Percentiles rank a stretch among this genome's conserved stretches.
phyloP scores from a whole-genome alignment of 2,797 vertebrate genomes.

The Dendrocincla tyrannina region DNA sequence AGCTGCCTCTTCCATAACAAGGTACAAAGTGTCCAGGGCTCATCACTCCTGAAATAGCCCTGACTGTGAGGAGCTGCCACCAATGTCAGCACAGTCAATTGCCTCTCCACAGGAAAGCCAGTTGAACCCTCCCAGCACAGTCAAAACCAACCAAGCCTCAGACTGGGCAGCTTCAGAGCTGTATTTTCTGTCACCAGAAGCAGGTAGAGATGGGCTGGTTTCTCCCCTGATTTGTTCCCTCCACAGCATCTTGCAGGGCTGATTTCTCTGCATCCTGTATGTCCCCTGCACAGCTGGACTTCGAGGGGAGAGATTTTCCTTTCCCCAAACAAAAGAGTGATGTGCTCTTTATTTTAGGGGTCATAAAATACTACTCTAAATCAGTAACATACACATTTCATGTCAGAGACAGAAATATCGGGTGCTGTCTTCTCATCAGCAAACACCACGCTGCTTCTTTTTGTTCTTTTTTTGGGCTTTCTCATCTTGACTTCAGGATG shows the following conservation, averaged over 20 bases:
- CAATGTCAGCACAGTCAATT: constrained; percentile 20
- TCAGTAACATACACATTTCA: constrained; percentile 73
- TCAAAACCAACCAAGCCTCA: background rate
- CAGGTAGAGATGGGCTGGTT: background rate
- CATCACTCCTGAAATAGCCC: constrained; percentile 24
- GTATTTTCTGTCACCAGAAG: background rate
- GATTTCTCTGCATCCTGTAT: background rate
- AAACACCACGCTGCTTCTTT: constrained; percentile 94
- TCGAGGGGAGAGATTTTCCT: background rate
- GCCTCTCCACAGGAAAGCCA: background rate
- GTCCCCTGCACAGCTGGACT: background rate
- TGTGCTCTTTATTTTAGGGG: background rate
- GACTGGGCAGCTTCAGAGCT: background rate
- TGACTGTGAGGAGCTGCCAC: background rate
- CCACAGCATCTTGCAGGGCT: background rate
- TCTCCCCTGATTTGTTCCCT: background rate
- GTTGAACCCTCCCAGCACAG: background rate
- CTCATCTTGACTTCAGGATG: constrained; percentile 91
- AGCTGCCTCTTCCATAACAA: constrained; percentile 32
- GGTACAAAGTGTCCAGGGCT: constrained; percentile 22
- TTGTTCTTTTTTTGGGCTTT: constrained; percentile 89
- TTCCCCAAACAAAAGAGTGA: background rate
- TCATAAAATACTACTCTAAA: background rate
- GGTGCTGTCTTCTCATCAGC: constrained; percentile 72
- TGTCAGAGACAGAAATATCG: constrained; percentile 64